Conservation (phyloP, 2,797 vertebrate species). For the Xyrichtys novacula region DNA sequence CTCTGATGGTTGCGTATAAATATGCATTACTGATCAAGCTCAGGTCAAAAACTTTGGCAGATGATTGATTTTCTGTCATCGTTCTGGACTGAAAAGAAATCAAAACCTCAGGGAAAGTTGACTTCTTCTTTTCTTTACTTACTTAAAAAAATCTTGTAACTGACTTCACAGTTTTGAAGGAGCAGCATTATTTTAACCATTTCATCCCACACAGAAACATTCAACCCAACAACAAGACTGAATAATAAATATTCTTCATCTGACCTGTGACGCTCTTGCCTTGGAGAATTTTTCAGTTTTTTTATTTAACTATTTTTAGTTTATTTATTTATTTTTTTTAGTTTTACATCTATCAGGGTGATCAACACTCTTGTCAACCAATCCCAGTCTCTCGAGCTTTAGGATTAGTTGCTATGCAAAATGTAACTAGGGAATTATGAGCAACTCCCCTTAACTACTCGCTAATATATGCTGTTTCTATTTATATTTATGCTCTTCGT, state of each 20-base stretch:
- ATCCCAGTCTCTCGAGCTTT: constrained; percentile 20
- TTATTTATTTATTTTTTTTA: not conserved
- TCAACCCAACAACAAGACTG: not conserved
- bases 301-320: not conserved
- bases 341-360: not conserved
- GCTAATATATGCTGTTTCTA: constrained; percentile 27
- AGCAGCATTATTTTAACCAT: not conserved
- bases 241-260: not conserved
- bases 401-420: constrained; percentile 51
- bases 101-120: not conserved
- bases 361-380: not conserved
- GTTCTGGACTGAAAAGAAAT: constrained; percentile 3
- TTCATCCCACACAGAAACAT: not conserved
- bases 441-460: constrained; percentile 32
- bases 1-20: constrained; percentile 11
- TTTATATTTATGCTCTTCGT: constrained; percentile 50
- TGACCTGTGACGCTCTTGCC: not conserved
- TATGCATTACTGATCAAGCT: constrained; percentile 17
- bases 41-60: not conserved
- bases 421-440: constrained; percentile 49
- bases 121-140: not conserved
- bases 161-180: not conserved
- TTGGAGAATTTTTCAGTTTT: not conserved
- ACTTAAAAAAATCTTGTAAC: not conserved
- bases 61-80: constrained; percentile 6